phyloP scores from a whole-genome alignment of 2,888 invertebrate species.

The Antitype chi region DNA sequence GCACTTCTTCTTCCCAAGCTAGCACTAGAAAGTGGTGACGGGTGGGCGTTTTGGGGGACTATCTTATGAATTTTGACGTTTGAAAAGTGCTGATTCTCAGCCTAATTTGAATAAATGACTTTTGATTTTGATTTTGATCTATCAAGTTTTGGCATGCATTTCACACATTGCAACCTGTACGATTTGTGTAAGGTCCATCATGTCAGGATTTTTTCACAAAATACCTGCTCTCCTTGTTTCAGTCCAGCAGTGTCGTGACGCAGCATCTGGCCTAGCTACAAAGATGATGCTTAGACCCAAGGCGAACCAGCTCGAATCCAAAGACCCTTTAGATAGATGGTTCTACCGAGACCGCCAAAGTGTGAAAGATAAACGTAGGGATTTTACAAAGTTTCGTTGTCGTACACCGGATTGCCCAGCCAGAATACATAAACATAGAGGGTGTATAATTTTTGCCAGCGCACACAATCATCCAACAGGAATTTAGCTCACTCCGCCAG shows the following conservation, averaged over 20 bases:
- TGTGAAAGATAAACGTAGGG: background rate
- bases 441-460: background rate
- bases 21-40: too few relatives aligned
- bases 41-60: too few relatives aligned
- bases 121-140: too few relatives aligned
- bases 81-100: too few relatives aligned
- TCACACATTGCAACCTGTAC: background rate
- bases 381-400: background rate
- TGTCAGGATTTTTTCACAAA: background rate
- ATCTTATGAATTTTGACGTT: too few relatives aligned
- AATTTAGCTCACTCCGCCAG: background rate
- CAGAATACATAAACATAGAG: background rate
- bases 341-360: background rate
- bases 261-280: background rate
- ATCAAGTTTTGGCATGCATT: background rate
- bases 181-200: background rate
- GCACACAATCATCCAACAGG: background rate
- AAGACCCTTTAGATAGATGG: background rate
- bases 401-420: background rate
- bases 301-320: background rate
- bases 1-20: too few relatives aligned
- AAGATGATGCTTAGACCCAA: constrained; percentile 10
- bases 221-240: background rate
- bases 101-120: too few relatives aligned
- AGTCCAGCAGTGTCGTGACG: background rate